These are phyloP conservation scores for Styela clava DNA, from an alignment of 23 tunicate genomes.

Conservation along the genomic window DNA sequence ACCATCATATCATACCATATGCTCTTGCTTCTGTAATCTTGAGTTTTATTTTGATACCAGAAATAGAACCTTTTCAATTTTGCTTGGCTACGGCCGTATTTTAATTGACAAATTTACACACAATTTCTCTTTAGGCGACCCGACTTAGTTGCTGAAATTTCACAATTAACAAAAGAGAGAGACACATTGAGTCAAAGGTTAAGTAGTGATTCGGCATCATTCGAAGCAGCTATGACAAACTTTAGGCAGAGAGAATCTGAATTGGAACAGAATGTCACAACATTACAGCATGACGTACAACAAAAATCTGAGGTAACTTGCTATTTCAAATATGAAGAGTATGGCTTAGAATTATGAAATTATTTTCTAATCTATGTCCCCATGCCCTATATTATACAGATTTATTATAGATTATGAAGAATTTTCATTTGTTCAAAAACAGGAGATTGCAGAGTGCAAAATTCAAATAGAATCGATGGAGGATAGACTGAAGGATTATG, in stretches of 20 bases:
- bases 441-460: background rate
- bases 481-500: background rate
- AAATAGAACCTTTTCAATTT: too few species aligned
- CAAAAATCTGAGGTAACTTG: slow-evolving; percentile 24
- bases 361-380: too few species aligned
- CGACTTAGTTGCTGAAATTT: slow-evolving; percentile 51
- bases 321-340: too few species aligned
- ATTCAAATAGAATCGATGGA: background rate
- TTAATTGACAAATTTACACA: too few species aligned
- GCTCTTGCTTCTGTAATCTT: too few species aligned
- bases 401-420: too few species aligned
- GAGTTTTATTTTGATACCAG: too few species aligned
- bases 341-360: background rate
- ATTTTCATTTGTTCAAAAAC: too few species aligned
- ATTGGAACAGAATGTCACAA: background rate
- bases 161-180: slow-evolving; percentile 52
- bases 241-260: slow-evolving; percentile 34
- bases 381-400: too few species aligned
- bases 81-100: too few species aligned
- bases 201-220: slow-evolving; percentile 59
- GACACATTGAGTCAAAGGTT: slow-evolving; percentile 64
- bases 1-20: too few species aligned
- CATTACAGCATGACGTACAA: slow-evolving; percentile 23
- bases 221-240: slow-evolving; percentile 35
- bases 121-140: slow-evolving; percentile 18